Evolutionary conservation across 1,140 invertebrate species (phyloP).

Genomic region (Popillia japonica): DNA sequence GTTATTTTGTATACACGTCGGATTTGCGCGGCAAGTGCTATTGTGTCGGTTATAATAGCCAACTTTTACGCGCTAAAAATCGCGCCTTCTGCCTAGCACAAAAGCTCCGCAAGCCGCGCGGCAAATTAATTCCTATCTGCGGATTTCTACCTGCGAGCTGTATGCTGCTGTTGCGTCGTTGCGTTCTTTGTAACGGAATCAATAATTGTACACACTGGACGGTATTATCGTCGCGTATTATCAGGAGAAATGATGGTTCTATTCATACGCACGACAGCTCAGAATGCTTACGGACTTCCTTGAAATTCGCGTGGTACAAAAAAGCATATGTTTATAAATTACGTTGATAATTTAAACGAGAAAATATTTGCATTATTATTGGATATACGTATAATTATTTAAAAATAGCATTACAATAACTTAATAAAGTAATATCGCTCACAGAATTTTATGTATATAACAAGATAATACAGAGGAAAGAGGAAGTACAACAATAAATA

Average conservation of each 20-base stretch:
- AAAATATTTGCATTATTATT: too few species aligned
- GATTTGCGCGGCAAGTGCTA: background rate
- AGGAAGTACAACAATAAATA: too few species aligned
- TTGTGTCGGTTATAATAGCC: background rate
- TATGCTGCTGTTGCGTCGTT: background rate
- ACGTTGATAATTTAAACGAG: too few species aligned
- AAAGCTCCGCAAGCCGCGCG: background rate
- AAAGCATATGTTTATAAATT: too few species aligned
- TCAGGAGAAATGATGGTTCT: slow-evolving; percentile 9
- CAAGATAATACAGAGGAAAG: too few species aligned
- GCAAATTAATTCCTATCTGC: slow-evolving; percentile 8
- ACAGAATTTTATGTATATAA: too few species aligned
- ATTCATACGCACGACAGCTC: background rate
- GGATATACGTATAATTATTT: background rate
- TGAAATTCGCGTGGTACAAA: background rate
- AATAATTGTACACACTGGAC: background rate
- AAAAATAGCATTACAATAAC: background rate
- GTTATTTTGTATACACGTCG: background rate
- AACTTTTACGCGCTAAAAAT: background rate
- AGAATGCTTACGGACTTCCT: background rate
- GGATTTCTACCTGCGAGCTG: background rate
- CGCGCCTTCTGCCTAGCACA: background rate
- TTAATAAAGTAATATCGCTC: background rate
- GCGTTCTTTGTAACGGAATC: slow-evolving; percentile 14
- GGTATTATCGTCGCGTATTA: slow-evolving; percentile 5